Base-by-base conservation (phyloP, 2,888 invertebrate genomes). In the Saturnia pavonia region DNA sequence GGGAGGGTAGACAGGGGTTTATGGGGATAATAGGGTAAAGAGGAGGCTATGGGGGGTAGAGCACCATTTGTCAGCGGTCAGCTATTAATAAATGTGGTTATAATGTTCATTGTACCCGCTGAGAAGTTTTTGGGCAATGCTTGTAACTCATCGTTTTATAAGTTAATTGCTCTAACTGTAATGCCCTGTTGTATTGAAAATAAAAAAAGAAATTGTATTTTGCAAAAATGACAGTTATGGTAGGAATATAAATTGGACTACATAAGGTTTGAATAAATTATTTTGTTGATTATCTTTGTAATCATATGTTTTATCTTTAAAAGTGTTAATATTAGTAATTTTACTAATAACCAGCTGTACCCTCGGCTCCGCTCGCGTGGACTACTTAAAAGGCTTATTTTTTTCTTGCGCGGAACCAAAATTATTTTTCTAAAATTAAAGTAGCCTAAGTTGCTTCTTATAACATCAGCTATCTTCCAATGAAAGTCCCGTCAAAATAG, bases 81-180 rank as follows among this genome's bases (percentile, higher is more conserved):
- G 86, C 92, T 90, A 91, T 90, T 91, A 93, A 92, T 91, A 91
- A 91, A 91, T 91, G 89, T 88, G 87, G 85, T 87, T 89, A 88
- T 92, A 90, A 91, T 89, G 88, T 90, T 92, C 90, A 92, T 92
- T 91, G 88, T 88, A 80, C 90, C 90, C 85, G 89, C 91, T 89
- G 90, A 92, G 88, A 85, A 84, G 85, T 88, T 89, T 88, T 90
- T 84, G 80, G 85, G 84, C 83, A 84, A 86, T 86, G 85, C 80
- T 83, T 83, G 85, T 88, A 89, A 88, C 85, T 91, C 87, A 90
- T 90, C 86, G 86, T 88, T 90, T 87, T 88, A 83, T 90, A 87
- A 90, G 90, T 91, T 87, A 89, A 87, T 83, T 82, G 82, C 80
- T 84, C 80, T 76, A 72, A 77, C 71, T 72, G 72, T 71, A 73